phyloP scores from a whole-genome alignment of 1,140 invertebrate genomes.

The Drosophila ficusphila region DNA sequence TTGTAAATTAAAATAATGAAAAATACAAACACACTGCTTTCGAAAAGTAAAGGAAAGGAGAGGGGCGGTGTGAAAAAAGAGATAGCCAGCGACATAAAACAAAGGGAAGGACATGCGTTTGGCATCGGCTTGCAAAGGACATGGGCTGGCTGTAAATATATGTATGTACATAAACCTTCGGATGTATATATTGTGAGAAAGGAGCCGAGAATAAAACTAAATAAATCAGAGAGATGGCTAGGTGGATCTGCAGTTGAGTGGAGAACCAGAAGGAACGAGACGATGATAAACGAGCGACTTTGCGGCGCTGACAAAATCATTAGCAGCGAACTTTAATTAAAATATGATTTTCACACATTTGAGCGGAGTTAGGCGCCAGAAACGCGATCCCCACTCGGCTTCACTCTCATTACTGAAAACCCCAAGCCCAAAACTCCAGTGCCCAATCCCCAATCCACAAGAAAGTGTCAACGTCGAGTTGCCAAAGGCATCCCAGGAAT shows the following conservation, averaged over 20 bases:
- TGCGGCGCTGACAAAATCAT: constrained; percentile 70
- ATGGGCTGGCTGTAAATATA: constrained; percentile 5
- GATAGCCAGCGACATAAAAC: constrained; percentile 37
- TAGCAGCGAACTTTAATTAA: constrained; percentile 73
- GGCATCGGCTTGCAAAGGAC: constrained; percentile 64
- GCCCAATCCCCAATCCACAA: not conserved
- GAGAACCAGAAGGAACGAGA: not conserved
- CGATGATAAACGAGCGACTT: constrained; percentile 65
- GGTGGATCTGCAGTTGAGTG: constrained; percentile 7
- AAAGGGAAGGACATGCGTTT: constrained; percentile 61
- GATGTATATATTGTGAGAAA: not conserved
- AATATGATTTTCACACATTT: constrained; percentile 67
- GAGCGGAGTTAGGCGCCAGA: constrained; percentile 61
- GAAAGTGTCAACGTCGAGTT: constrained; percentile 53
- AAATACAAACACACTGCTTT: constrained; percentile 43
- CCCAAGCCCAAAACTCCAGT: not conserved
- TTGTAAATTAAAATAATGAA: constrained; percentile 79
- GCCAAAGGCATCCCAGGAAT: constrained; percentile 61
- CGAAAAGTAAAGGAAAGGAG: not conserved
- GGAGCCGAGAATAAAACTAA: not conserved
- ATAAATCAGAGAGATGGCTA: constrained; percentile 10
- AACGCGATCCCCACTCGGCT: constrained; percentile 1
- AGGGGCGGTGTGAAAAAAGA: constrained; percentile 6
- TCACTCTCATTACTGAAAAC: not conserved
- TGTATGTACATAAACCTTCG: not conserved